Conservation (phyloP, 2,888 invertebrate species). For the Ichneumon xanthorius region DNA sequence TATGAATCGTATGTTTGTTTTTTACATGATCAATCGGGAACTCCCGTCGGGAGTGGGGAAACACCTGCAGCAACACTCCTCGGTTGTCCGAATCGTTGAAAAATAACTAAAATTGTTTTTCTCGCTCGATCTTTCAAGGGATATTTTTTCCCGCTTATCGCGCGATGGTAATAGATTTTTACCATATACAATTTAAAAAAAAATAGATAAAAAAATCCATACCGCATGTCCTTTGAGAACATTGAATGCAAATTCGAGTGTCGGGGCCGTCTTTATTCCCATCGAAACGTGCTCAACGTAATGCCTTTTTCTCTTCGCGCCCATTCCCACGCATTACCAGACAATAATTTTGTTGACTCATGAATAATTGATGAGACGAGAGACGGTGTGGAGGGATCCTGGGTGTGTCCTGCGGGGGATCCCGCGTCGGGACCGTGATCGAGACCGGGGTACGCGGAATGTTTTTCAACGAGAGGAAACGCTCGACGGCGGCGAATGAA, state of each 20-base stretch:
- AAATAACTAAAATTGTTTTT: too few species aligned
- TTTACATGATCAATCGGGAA: slow-evolving; percentile 40
- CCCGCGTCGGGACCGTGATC: slow-evolving; percentile 43
- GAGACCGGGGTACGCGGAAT: slow-evolving; percentile 46
- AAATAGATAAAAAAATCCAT: neutral
- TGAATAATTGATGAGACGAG: slow-evolving; percentile 59
- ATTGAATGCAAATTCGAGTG: neutral
- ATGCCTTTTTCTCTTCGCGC: slow-evolving; percentile 15
- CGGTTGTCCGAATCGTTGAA: too few species aligned
- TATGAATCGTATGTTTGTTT: slow-evolving; percentile 24
- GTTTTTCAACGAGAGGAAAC: slow-evolving; percentile 55
- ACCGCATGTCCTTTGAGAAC: neutral
- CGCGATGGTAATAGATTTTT: too few species aligned
- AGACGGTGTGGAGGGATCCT: neutral
- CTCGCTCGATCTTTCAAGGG: too few species aligned
- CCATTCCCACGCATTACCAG: slow-evolving; percentile 46
- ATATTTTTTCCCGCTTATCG: too few species aligned
- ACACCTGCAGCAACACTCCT: too few species aligned
- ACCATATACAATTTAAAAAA: too few species aligned
- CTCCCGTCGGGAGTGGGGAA: too few species aligned
- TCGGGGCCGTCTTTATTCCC: neutral
- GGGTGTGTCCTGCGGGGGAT: slow-evolving; percentile 16
- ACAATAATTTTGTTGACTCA: slow-evolving; percentile 55
- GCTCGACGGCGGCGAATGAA: neutral
- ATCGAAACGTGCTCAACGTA: neutral